Percentiles rank a stretch among this genome's conserved stretches.
Evolutionary conservation across 2,888 invertebrate genomes (phyloP).

Genomic region (Dermolepida albohirtum): DNA sequence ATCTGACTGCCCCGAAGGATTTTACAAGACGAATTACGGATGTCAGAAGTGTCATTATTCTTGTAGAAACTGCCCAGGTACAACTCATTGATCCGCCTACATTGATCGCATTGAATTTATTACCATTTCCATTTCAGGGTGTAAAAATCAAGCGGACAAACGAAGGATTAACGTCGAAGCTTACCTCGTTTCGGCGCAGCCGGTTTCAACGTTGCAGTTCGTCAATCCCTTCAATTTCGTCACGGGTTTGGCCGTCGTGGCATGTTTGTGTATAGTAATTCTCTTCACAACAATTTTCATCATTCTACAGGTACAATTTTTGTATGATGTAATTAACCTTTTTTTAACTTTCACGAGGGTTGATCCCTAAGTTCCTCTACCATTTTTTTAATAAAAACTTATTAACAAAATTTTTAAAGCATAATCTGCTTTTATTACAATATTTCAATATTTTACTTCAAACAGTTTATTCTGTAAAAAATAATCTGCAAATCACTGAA

Average conservation of each 20-base stretch:
- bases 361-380: no score
- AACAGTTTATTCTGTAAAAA: no score
- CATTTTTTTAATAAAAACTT: no score
- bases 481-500: no score
- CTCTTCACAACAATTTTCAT: constrained; percentile 79
- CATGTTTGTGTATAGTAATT: constrained; percentile 76
- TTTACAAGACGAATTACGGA: constrained; percentile 83
- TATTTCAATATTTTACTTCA: no score
- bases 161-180: constrained; percentile 64
- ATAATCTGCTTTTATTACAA: no score
- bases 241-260: constrained; percentile 75
- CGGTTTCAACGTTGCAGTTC: constrained; percentile 63
- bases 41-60: constrained; percentile 92
- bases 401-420: no score
- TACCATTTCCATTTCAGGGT: constrained; percentile 56
- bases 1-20: constrained; percentile 87
- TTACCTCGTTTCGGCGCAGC: constrained; percentile 62
- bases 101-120: neutral
- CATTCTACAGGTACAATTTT: constrained; percentile 73
- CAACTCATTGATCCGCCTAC: neutral
- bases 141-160: constrained; percentile 63
- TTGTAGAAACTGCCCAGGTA: constrained; percentile 88
- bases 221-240: constrained; percentile 72
- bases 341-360: no score
- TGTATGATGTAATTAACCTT: no score